phyloP scores from a whole-genome alignment of 92 coral and sea anemone genomes.

The Parazoanthus atlanticus region DNA sequence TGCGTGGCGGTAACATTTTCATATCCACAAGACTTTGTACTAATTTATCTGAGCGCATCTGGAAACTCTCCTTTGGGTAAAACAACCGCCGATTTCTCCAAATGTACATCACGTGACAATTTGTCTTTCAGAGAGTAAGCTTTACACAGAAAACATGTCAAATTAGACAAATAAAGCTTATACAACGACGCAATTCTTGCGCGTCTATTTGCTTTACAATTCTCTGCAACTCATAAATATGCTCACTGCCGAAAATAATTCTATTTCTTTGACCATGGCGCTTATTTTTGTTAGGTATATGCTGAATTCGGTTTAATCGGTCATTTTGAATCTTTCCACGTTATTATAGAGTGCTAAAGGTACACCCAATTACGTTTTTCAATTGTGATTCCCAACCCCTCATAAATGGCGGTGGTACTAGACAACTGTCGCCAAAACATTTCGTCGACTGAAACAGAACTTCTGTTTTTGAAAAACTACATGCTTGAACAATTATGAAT shows the following conservation, averaged over 20 bases:
- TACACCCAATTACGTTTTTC: background rate
- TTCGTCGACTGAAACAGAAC: no score
- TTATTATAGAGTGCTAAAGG: background rate
- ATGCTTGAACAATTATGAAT: no score
- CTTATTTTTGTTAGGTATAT: background rate
- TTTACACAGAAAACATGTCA: background rate
- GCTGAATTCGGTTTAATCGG: background rate
- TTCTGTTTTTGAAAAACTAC: no score
- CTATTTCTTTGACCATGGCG: background rate
- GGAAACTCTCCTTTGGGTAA: no score
- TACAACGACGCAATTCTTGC: background rate
- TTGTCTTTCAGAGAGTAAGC: background rate
- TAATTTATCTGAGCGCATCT: no score
- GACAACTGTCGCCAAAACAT: no score
- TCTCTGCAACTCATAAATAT: background rate
- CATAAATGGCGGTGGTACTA: no score
- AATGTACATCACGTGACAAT: background rate
- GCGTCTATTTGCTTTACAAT: background rate
- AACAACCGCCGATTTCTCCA: no score
- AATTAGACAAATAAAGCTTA: background rate
- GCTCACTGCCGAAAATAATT: no score
- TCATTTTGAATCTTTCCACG: background rate
- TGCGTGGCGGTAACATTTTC: no score
- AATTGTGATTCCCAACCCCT: background rate
- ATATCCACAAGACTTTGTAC: no score